These are phyloP conservation scores for Saccopteryx leptura DNA, from an alignment of 2,113 vertebrate species.

Conservation along the genomic window DNA sequence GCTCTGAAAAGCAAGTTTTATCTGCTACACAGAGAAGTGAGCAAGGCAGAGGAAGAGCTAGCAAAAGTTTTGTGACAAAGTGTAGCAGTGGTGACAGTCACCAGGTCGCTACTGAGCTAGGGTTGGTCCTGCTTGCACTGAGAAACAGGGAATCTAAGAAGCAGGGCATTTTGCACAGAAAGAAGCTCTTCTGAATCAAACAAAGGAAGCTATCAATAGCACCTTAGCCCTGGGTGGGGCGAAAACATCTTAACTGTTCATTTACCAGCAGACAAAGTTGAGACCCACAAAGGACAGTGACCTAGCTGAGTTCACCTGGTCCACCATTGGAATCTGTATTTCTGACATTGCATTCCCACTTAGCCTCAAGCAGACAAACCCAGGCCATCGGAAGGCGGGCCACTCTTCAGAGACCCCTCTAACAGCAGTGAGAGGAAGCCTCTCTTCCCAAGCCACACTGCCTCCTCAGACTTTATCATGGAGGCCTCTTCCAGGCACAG, in stretches of 20 bases:
- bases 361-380: neutral
- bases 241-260: neutral
- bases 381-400: neutral
- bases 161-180: neutral
- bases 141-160: neutral
- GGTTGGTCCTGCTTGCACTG: too few relatives aligned
- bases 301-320: neutral
- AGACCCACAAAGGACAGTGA: neutral
- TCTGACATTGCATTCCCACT: neutral
- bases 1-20: neutral
- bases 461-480: neutral
- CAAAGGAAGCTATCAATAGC: rapidly evolving
- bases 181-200: neutral
- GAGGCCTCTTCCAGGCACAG: neutral
- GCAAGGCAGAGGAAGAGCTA: neutral
- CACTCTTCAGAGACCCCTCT: neutral
- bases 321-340: neutral
- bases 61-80: neutral
- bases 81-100: neutral
- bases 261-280: neutral
- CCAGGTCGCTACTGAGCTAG: rapidly evolving
- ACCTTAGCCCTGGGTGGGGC: too few relatives aligned
- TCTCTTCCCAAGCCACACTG: neutral
- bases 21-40: neutral
- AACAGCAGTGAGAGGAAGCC: neutral